Evolutionary conservation across 1,140 invertebrate genomes (phyloP), one percentile per base, ranked within the genome.

Genomic region (Drosophila suzukii): DNA sequence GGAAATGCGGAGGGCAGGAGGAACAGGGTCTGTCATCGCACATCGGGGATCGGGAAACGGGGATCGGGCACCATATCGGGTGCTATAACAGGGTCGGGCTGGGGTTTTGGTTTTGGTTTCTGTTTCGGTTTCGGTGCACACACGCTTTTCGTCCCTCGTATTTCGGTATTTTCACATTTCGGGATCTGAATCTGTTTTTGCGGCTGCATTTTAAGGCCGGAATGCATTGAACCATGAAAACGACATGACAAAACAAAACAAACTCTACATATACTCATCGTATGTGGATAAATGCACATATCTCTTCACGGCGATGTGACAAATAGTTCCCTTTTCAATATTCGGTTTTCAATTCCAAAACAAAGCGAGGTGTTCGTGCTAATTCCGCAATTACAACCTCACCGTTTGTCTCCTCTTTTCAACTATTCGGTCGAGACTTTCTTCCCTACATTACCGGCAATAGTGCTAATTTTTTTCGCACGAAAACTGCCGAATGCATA

Each of bases 181-280:
- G 51, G 73, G 60, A 68, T 50, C 44, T 53, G 30, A 8, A 7
- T 57, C 44, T 44, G 65, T 57, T 63, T 73, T 76, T 81, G 78
- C 65, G 70, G 78, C 47, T 66, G 63, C 34, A 41, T 51, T 74
- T 47, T 63, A 17, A 34, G 58, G 41, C 38, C 56, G 36, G 60
- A 49, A 79, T 91, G 80, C 88, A 88, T 71, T 91, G 74, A 84
- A 74, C 81, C 88, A 88, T 91, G 80, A 91, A 91, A 91, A 67
- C 80, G 88, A 91, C 88, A 88, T 91, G 88, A 91, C 88, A 91
- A 88, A 91, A 91, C 88, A 91, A 91, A 91, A 81, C 88, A 88
- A 88, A 91, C 80, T 89, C 72, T 71, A 50, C 76, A 76, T 78
- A 77, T 72, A 81, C 75, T 3, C 78, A 81, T 80, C 62, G 63